Conservation (phyloP, 2,888 invertebrate species). For the Synanthedon vespiformis region DNA sequence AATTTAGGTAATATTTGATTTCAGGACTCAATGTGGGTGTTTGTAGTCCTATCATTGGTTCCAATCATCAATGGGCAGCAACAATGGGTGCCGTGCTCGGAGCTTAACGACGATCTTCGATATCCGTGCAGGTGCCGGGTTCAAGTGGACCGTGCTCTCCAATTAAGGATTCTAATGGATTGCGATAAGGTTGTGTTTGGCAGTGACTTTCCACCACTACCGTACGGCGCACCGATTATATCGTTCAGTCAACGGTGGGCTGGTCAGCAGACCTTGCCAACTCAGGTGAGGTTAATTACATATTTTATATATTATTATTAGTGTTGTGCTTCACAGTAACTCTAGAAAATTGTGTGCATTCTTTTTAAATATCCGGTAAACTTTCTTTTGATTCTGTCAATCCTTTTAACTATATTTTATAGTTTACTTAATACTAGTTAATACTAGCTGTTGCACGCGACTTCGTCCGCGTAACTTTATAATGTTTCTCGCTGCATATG, state of each 20-base stretch:
- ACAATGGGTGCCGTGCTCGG: constrained; percentile 80
- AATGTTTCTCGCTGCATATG: no score
- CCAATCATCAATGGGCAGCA: constrained; percentile 38
- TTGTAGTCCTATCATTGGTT: constrained; percentile 36
- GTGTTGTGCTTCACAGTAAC: no score
- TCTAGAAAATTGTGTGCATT: no score
- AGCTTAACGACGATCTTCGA: constrained; percentile 79
- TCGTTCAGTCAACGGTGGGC: constrained; percentile 83
- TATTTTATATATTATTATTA: background rate
- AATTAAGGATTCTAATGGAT: constrained; percentile 76
- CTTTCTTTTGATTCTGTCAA: no score
- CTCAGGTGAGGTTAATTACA: constrained; percentile 67
- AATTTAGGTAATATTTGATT: constrained; percentile 11
- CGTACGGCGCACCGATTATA: constrained; percentile 83
- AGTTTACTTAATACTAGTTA: no score
- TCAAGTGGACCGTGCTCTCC: constrained; percentile 60
- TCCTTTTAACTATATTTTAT: no score
- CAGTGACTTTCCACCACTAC: constrained; percentile 80
- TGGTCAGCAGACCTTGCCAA: constrained; percentile 85
- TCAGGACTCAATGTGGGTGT: constrained; percentile 44
- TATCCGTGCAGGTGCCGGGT: constrained; percentile 77
- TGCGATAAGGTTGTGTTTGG: constrained; percentile 87
- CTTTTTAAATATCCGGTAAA: no score
- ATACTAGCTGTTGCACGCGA: no score
- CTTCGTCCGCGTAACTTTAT: no score